Percentiles rank a stretch among this genome's conserved stretches.
phyloP scores from a whole-genome alignment of 2,113 vertebrate species.

The Limnothrissa miodon region DNA sequence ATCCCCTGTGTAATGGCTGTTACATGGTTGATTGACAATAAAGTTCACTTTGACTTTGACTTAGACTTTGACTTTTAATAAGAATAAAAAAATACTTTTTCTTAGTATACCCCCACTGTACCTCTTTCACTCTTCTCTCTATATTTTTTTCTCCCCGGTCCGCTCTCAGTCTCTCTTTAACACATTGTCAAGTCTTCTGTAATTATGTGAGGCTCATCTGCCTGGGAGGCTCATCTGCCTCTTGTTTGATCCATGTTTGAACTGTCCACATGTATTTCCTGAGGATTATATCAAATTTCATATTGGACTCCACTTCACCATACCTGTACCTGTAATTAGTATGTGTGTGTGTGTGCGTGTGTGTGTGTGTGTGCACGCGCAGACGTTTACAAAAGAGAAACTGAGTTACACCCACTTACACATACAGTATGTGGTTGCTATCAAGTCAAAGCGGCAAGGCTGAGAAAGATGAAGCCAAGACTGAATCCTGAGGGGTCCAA shows the following conservation, averaged over 20 bases:
- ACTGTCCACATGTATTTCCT: conserved; percentile 1
- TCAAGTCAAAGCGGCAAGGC: neutral
- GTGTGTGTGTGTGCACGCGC: neutral
- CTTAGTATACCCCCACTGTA: no score
- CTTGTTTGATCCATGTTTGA: conserved; percentile 12
- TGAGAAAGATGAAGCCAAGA: neutral
- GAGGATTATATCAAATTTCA: conserved; percentile 10
- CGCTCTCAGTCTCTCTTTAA: neutral
- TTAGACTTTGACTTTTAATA: no score
- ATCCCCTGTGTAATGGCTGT: no score
- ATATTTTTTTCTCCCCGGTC: neutral
- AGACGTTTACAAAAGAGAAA: neutral
- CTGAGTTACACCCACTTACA: neutral
- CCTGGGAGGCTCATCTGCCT: no score
- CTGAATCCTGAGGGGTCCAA: neutral
- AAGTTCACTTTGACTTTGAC: no score
- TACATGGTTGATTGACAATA: no score
- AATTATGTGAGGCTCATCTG: neutral
- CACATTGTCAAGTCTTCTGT: neutral
- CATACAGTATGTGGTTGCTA: neutral
- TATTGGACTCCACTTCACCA: neutral
- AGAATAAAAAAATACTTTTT: no score
- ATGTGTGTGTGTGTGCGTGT: neutral
- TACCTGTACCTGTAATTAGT: neutral
- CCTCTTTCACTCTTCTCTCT: neutral